A percentile compares a stretch with the other conserved stretches of the same genome.
Conservation (phyloP, 1,140 invertebrate species). For the Hesperophylax magnus region DNA sequence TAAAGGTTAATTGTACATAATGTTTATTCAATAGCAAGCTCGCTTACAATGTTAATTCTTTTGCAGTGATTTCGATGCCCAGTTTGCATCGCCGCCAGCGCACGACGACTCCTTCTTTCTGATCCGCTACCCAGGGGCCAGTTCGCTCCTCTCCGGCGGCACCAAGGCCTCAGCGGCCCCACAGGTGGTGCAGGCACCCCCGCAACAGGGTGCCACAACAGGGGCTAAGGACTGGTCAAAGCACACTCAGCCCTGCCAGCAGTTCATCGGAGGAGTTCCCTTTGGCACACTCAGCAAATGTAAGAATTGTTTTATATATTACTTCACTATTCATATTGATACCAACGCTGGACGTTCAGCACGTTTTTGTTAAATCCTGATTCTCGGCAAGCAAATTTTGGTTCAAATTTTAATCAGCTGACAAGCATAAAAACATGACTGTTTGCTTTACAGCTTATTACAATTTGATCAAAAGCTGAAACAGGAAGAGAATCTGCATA, state of each 20-base stretch:
- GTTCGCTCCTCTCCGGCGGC: conserved; percentile 62
- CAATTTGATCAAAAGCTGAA: too few species aligned
- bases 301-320: conserved; percentile 29
- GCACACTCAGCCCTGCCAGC: conserved; percentile 77
- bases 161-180: conserved; percentile 53
- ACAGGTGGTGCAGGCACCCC: conserved; percentile 55
- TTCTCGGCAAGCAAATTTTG: too few species aligned
- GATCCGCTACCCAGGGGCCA: conserved; percentile 72
- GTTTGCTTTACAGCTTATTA: too few species aligned
- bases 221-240: conserved; percentile 69
- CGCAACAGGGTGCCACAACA: conserved; percentile 41
- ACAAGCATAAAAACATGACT: too few species aligned
- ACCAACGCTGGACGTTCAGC: too few species aligned
- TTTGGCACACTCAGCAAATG: conserved; percentile 54
- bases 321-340: background rate
- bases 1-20: too few species aligned
- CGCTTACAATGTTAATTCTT: conserved; percentile 58
- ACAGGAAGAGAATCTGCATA: too few species aligned
- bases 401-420: too few species aligned
- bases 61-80: conserved; percentile 78
- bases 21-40: background rate
- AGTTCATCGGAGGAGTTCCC: conserved; percentile 69
- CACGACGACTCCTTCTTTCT: conserved; percentile 81
- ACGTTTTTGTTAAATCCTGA: too few species aligned
- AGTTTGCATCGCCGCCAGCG: conserved; percentile 77